These are phyloP conservation scores for Drosophila bocqueti DNA, from an alignment of 1,140 invertebrate genomes.

Conservation along the genomic window DNA sequence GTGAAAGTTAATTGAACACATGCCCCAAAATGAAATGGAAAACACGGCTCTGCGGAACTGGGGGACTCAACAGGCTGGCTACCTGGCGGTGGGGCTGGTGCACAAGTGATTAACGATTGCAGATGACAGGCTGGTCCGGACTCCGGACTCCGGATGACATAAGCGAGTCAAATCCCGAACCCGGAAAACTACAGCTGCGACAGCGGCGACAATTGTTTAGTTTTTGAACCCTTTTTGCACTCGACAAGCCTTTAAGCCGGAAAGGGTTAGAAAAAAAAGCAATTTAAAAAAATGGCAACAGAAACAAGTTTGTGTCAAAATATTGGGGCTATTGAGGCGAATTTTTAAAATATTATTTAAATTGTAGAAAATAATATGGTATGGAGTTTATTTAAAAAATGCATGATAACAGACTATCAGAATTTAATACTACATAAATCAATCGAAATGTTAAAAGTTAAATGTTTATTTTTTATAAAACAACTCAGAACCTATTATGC, in stretches of 20 bases:
- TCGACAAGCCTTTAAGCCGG: constrained; percentile 1
- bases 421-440: background rate
- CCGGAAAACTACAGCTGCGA: background rate
- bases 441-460: background rate
- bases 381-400: background rate
- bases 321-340: too few species aligned
- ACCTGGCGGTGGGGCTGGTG: constrained; percentile 16
- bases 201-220: constrained; percentile 13
- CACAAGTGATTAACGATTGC: constrained; percentile 38
- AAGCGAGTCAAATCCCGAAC: constrained; percentile 25
- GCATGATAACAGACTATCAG: background rate
- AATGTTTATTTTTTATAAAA: background rate
- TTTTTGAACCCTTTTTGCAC: constrained; percentile 15
- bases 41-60: constrained; percentile 23
- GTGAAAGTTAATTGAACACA: constrained; percentile 63
- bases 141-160: constrained; percentile 15
- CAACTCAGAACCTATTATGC: background rate
- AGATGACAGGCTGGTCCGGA: constrained; percentile 16
- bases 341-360: background rate
- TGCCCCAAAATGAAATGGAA: constrained; percentile 28
- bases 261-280: background rate
- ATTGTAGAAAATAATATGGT: background rate
- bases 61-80: constrained; percentile 25
- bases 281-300: background rate
- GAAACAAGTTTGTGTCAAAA: background rate